Evolutionary conservation across 1,140 invertebrate species (phyloP).

Genomic region (Trachymyrmex septentrionalis): DNA sequence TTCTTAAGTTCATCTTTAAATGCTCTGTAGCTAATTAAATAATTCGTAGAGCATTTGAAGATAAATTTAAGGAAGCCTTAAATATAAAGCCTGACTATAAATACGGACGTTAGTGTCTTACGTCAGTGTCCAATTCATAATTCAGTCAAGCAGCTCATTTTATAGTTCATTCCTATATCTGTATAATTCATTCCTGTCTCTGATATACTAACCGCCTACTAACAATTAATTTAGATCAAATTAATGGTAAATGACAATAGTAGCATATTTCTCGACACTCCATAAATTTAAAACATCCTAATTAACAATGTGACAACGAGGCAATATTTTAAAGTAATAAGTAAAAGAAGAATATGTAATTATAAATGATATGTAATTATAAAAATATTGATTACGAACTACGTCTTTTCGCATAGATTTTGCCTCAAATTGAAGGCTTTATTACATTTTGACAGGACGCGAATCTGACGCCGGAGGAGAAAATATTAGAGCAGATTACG

Average conservation of each 20-base stretch:
- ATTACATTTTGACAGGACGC: conserved; percentile 78
- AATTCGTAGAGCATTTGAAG: no score
- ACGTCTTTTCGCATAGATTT: neutral
- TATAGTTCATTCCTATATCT: neutral
- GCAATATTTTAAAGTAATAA: neutral
- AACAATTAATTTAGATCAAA: conserved; percentile 31
- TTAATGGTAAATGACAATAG: neutral
- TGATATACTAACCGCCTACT: neutral
- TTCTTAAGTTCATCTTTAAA: no score
- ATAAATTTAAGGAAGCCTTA: no score
- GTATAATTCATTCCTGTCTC: neutral
- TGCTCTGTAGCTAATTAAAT: no score
- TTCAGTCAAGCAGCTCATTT: conserved; percentile 22
- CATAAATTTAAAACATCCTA: neutral
- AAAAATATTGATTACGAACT: neutral
- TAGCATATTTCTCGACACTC: neutral
- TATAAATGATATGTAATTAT: neutral
- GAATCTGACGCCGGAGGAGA: conserved; percentile 81
- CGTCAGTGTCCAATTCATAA: conserved; percentile 34
- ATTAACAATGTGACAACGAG: neutral
- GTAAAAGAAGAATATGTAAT: neutral
- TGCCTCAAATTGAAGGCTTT: neutral
- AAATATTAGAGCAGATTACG: conserved; percentile 79
- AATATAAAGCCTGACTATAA: no score
- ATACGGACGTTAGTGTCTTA: neutral